Base-by-base conservation (phyloP, 2,797 vertebrate genomes). In the Cryptoblepharus egeriae region DNA sequence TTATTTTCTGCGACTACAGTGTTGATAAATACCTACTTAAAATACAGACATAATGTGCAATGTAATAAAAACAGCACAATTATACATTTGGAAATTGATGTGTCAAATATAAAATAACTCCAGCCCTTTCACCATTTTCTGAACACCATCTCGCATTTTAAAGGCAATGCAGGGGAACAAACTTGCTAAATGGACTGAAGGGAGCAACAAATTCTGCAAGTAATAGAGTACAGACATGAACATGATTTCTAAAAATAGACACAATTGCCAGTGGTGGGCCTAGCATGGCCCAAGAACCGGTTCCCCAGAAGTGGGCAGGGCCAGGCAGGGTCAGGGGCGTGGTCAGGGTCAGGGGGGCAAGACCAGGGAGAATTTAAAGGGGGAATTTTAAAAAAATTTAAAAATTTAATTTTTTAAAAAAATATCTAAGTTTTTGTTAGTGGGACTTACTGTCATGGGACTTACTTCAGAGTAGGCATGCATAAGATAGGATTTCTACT, bases 101-200 rank as follows among this genome's bases (percentile, higher is more conserved):
- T 88, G 74, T 70, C 88, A 75, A 82, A 89, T 86, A 87, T 90
- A 85, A 84, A 90, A 70, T 85, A 86, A 65, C 85, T 37, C 26
- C 85, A 84, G n/a, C 83, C n/a, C 90, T 78, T 81, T 90, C 89
- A 67, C 81, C 73, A 90, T 35, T 83, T 86, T 18, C 80, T 81
- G 63, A 89, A 78, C 81, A 90, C 88, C 89, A 92, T 90, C 84
- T 89, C 89, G 92, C 75, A 55, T 85, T 86, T 75, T 91, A 77
- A 91, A 90, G 78, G 64, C 88, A 90, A 85, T 89, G 89, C 90
- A 92, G 90, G 90, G 89, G 76, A 91, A 91, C 89, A 75, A 89
- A 69, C 45, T 49, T 92, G 88, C 49, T 92, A 84, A 89, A 55
- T 89, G 73, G 71, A 86, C 85, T 87, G 88, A 90, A 90, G 80